These are phyloP conservation scores for Campodea augens DNA, from an alignment of 1,140 invertebrate species.

Conservation along the genomic window DNA sequence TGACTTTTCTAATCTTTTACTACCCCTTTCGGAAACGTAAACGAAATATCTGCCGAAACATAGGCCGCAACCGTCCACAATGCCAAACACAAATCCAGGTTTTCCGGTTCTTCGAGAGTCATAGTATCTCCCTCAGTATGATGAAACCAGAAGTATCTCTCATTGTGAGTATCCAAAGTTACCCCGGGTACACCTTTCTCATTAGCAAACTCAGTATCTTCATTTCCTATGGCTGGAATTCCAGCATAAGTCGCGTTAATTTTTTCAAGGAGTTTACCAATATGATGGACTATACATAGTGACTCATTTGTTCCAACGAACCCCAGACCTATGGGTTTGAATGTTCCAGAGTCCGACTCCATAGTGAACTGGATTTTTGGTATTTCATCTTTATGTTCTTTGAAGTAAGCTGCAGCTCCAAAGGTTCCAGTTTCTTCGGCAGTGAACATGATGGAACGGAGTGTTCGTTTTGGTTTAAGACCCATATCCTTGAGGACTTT, in stretches of 20 bases:
- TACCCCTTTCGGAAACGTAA: no score
- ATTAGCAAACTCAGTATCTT: conserved; percentile 16
- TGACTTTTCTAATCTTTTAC: no score
- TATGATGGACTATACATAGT: conserved; percentile 38
- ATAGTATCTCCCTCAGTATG: conserved; percentile 29
- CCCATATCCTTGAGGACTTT: conserved; percentile 44
- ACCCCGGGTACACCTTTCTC: conserved; percentile 23
- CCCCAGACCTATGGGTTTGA: conserved; percentile 42
- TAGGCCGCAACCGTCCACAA: no score
- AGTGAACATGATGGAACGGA: no score
- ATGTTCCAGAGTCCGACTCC: conserved; percentile 68
- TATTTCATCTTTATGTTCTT: conserved; percentile 36
- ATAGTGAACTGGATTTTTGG: no score
- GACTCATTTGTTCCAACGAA: conserved; percentile 35
- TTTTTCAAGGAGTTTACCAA: conserved; percentile 35
- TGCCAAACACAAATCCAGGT: no score
- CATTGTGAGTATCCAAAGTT: conserved; percentile 20
- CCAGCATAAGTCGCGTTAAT: no score
- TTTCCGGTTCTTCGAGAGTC: conserved; percentile 24
- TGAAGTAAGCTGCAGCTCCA: conserved; percentile 42
- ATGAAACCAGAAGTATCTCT: conserved; percentile 25
- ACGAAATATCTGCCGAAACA: conserved; percentile 24
- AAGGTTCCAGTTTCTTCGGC: conserved; percentile 48
- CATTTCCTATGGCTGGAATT: conserved; percentile 9
- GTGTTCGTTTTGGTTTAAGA: conserved; percentile 46